Conservation (phyloP, 2,888 invertebrate genomes). For the Fragum fragum region DNA sequence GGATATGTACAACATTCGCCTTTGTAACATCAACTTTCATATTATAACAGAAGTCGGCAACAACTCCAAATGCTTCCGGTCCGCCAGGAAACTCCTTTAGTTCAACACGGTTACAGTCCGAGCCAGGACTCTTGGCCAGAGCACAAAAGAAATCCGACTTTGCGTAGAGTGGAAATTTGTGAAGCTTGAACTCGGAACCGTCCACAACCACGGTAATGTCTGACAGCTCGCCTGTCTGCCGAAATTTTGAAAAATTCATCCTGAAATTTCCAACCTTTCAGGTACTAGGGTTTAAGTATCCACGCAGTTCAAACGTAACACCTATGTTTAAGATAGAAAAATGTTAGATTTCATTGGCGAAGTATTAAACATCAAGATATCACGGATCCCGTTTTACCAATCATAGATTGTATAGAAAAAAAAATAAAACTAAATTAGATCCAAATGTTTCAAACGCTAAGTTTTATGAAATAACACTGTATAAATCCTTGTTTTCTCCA, state of each 20-base stretch:
- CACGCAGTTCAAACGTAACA: not conserved
- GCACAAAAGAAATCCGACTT: constrained; percentile 85
- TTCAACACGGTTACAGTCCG: constrained; percentile 73
- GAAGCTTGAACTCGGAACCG: constrained; percentile 82
- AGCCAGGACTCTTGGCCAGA: constrained; percentile 71
- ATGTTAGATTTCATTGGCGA: not conserved
- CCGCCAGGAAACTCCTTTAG: constrained; percentile 86
- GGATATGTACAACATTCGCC: constrained; percentile 81
- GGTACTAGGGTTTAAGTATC: not conserved
- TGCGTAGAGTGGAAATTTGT: constrained; percentile 86
- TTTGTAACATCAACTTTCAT: constrained; percentile 81
- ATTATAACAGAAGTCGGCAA: constrained; percentile 86
- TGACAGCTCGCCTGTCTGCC: constrained; percentile 84
- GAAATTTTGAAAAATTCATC: constrained; percentile 83
- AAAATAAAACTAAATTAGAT: not conserved
- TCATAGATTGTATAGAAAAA: not conserved
- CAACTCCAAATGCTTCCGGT: constrained; percentile 80
- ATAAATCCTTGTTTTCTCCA: not conserved
- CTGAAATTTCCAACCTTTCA: constrained; percentile 1
- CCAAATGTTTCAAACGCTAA: not conserved
- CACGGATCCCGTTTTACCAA: not conserved
- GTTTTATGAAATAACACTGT: not conserved
- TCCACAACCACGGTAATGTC: constrained; percentile 84
- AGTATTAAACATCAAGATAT: not conserved
- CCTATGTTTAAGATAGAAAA: not conserved